Conservation (phyloP, 2,113 vertebrate species). For the Casuarius casuarius region DNA sequence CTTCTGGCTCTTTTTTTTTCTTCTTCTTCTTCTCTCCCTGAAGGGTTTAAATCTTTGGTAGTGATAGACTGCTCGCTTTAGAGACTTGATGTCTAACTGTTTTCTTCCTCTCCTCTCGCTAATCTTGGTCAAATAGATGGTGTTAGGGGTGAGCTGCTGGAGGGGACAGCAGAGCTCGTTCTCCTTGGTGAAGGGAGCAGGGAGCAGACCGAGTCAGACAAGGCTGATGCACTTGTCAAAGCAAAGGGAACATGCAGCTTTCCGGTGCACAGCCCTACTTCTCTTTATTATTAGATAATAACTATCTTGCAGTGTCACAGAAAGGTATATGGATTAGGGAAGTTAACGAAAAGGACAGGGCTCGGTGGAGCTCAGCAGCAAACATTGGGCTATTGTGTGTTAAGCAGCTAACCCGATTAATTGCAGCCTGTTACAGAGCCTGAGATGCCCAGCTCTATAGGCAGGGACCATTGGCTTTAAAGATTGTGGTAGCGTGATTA, state of each 20-base stretch:
- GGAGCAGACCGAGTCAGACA: neutral
- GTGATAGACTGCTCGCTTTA: neutral
- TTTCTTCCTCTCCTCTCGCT: neutral
- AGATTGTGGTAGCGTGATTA: neutral
- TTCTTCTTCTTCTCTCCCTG: neutral
- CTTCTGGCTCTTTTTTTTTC: neutral
- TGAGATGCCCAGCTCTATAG: neutral
- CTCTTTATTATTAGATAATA: conserved; percentile 29
- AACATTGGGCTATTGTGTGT: conserved; percentile 30
- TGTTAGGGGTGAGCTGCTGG: neutral
- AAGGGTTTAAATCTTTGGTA: neutral
- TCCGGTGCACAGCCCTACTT: neutral
- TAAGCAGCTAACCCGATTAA: conserved; percentile 65
- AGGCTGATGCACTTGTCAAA: neutral
- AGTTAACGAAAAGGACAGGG: conserved; percentile 34
- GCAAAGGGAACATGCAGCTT: neutral
- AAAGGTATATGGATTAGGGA: conserved; percentile 41
- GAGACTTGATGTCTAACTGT: neutral
- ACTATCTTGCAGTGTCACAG: conserved; percentile 9
- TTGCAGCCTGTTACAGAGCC: conserved; percentile 41
- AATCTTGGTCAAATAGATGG: neutral
- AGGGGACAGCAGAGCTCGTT: neutral
- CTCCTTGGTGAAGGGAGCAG: neutral
- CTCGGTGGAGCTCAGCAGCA: conserved; percentile 50
- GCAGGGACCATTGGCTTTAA: conserved; percentile 25